phyloP scores from a whole-genome alignment of 2,888 invertebrate genomes.

The Disparrhopalites patrizii region DNA sequence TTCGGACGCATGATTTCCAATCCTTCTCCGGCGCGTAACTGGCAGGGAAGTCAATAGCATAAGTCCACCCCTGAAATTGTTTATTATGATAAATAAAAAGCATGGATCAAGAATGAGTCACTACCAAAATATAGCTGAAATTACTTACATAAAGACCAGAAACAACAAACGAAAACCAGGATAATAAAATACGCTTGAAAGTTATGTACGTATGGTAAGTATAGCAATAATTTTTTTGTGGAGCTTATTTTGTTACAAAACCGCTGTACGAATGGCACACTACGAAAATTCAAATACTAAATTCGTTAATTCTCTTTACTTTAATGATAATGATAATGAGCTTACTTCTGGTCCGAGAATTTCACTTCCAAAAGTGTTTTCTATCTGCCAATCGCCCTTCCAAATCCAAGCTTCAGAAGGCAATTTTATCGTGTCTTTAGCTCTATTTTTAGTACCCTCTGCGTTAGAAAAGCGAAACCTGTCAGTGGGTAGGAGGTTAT shows the following conservation, averaged over 20 bases:
- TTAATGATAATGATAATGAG: constrained; percentile 25
- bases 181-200: too few relatives aligned
- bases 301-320: background rate
- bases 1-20: constrained; percentile 82
- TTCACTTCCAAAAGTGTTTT: constrained; percentile 77
- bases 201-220: too few relatives aligned
- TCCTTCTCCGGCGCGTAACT: constrained; percentile 79
- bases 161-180: background rate
- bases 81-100: background rate
- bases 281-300: too few relatives aligned
- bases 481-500: constrained; percentile 79
- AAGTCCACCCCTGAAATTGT: constrained; percentile 78
- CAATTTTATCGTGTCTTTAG: constrained; percentile 73
- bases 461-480: constrained; percentile 78
- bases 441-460: constrained; percentile 74
- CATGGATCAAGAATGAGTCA: background rate
- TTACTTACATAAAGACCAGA: background rate
- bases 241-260: too few relatives aligned
- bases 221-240: too few relatives aligned
- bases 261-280: too few relatives aligned
- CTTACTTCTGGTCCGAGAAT: constrained; percentile 77
- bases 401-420: constrained; percentile 96
- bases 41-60: constrained; percentile 86
- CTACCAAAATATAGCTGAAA: background rate
- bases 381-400: constrained; percentile 91